Conservation (phyloP, 2,113 vertebrate genomes). For the Melozone crissalis region DNA sequence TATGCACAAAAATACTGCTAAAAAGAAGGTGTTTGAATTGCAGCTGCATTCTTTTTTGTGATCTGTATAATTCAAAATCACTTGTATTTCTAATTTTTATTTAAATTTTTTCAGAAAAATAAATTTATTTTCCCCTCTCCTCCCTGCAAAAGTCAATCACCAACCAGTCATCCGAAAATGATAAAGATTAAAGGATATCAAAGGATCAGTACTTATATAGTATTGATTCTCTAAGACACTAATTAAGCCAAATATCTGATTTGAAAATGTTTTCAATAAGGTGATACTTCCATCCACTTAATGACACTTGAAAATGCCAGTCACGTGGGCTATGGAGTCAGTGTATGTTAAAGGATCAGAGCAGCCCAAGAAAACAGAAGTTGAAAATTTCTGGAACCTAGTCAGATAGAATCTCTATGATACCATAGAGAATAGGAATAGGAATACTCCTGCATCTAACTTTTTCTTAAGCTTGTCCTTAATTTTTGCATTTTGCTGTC, state of each 20-base stretch:
- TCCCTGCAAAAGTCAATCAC: background rate
- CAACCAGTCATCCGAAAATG: background rate
- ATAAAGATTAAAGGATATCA: background rate
- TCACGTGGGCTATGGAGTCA: background rate
- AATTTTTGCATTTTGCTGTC: background rate
- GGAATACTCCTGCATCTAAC: fast-evolving
- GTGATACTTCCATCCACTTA: background rate
- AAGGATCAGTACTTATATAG: background rate
- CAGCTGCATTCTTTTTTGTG: background rate
- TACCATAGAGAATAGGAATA: fast-evolving
- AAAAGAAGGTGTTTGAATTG: background rate
- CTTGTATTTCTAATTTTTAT: background rate
- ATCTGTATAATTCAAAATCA: background rate
- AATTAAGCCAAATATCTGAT: background rate
- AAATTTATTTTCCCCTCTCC: background rate
- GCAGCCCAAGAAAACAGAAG: background rate
- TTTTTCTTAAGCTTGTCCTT: background rate
- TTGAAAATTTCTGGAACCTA: background rate
- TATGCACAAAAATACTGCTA: background rate
- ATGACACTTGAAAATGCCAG: background rate
- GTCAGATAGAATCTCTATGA: background rate
- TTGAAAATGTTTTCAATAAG: background rate
- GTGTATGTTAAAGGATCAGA: background rate
- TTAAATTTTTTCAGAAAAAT: background rate
- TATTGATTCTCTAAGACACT: background rate